These are phyloP conservation scores for Salarias fasciatus DNA, from an alignment of 2,797 vertebrate species.

Conservation along the genomic window DNA sequence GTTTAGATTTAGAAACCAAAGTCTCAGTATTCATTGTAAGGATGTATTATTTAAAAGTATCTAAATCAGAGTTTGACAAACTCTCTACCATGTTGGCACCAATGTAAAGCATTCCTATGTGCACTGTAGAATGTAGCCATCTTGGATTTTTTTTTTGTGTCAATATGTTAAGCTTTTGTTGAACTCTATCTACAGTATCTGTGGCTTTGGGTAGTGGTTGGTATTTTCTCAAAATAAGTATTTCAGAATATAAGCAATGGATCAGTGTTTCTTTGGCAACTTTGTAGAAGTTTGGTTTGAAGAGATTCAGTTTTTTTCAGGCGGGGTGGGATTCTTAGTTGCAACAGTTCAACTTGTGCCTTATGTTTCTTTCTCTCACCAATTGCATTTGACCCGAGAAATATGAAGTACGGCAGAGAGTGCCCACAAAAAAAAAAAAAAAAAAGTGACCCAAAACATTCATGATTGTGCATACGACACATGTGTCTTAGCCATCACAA, in stretches of 20 bases:
- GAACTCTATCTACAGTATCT: slow-evolving; percentile 63
- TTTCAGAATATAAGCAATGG: slow-evolving; percentile 72
- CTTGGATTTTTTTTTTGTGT: slow-evolving; percentile 55
- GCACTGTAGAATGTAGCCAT: slow-evolving; percentile 79
- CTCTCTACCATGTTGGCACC: slow-evolving; percentile 67
- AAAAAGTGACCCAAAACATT: slow-evolving; percentile 56
- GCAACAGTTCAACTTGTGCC: slow-evolving; percentile 84
- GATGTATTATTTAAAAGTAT: slow-evolving; percentile 64
- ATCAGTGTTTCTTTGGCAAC: slow-evolving; percentile 66
- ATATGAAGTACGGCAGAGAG: slow-evolving; percentile 59
- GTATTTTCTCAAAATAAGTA: slow-evolving; percentile 55
- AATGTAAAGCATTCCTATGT: slow-evolving; percentile 73
- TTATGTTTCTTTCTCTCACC: slow-evolving; percentile 85
- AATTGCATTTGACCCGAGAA: slow-evolving; percentile 76
- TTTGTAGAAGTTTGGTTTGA: slow-evolving; percentile 50
- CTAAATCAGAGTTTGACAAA: slow-evolving; percentile 67
- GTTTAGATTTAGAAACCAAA: slow-evolving; percentile 81
- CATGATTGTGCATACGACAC: slow-evolving; percentile 65
- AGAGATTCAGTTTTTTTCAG: slow-evolving; percentile 53
- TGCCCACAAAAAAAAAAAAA: slow-evolving; percentile 35
- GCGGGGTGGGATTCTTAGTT: slow-evolving; percentile 64
- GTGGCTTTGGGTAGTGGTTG: slow-evolving; percentile 63
- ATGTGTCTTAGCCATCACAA: slow-evolving; percentile 66
- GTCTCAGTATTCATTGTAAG: slow-evolving; percentile 73
- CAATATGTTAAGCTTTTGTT: slow-evolving; percentile 66